phyloP scores from a whole-genome alignment of 2,113 vertebrate species.

The Circaetus gallicus region DNA sequence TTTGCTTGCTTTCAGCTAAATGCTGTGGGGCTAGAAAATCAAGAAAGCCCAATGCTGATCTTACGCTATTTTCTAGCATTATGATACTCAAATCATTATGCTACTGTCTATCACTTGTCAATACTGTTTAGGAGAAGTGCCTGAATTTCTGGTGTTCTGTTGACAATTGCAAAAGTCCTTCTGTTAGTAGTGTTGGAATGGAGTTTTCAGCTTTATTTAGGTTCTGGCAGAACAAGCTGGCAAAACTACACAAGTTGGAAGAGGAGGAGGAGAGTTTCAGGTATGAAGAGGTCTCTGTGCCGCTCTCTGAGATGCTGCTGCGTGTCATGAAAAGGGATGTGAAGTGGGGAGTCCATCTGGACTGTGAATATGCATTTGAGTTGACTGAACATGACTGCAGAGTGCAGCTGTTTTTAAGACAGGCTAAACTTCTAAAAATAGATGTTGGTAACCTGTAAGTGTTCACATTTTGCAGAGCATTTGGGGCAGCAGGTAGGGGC shows the following conservation, averaged over 20 bases:
- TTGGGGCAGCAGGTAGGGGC: background rate
- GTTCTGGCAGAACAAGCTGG: conserved; percentile 34
- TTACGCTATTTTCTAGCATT: background rate
- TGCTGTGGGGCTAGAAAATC: background rate
- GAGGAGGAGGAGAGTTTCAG: conserved; percentile 17
- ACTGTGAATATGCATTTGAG: background rate
- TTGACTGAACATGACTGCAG: background rate
- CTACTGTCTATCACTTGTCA: conserved; percentile 22
- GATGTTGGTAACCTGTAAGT: background rate
- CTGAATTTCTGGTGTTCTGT: background rate
- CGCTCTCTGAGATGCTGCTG: background rate
- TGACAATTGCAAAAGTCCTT: conserved; percentile 21
- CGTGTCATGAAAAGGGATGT: background rate
- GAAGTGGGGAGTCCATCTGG: background rate
- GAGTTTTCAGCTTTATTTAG: conserved; percentile 5
- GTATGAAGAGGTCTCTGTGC: background rate
- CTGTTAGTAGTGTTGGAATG: background rate
- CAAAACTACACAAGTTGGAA: background rate
- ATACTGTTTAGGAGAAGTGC: background rate
- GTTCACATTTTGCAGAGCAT: background rate
- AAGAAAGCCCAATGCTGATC: background rate
- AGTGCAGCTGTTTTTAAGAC: background rate
- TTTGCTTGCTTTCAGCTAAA: background rate
- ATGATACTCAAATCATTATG: background rate
- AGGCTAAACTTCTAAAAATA: background rate